Conservation (phyloP, 1,140 invertebrate genomes). For the Zaprionus davidi region DNA sequence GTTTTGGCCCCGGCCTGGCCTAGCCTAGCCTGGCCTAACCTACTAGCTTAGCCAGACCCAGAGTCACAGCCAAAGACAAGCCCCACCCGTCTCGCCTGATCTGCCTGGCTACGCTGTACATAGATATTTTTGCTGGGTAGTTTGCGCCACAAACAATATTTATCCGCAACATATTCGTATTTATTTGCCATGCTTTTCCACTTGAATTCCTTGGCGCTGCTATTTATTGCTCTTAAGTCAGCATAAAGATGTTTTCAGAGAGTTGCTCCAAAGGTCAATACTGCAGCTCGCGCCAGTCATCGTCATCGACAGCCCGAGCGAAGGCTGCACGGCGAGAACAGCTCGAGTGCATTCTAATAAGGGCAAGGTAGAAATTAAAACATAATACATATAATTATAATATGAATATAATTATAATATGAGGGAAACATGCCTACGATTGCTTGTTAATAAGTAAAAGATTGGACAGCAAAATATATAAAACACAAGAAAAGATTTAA, state of each 20-base stretch:
- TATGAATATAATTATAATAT: not conserved
- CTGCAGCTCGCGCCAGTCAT: constrained; percentile 69
- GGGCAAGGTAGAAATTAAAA: not conserved
- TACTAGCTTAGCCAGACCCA: not conserved
- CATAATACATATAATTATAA: not conserved
- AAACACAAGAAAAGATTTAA: too few species aligned
- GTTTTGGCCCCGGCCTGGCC: constrained; percentile 30
- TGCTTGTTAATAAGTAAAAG: too few species aligned
- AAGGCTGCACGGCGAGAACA: constrained; percentile 12
- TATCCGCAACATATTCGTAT: constrained; percentile 65
- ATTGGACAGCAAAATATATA: too few species aligned
- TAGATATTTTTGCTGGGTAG: constrained; percentile 2
- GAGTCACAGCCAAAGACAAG: not conserved
- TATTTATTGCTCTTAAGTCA: constrained; percentile 64
- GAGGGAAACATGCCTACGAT: too few species aligned
- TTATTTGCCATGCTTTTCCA: constrained; percentile 76
- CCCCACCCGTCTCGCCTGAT: not conserved
- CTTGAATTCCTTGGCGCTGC: constrained; percentile 61
- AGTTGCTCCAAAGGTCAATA: constrained; percentile 72
- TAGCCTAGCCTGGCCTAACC: constrained; percentile 18
- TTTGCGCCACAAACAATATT: constrained; percentile 64
- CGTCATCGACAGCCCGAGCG: constrained; percentile 17
- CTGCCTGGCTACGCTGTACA: not conserved
- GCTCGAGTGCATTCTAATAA: not conserved
- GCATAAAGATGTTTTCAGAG: constrained; percentile 61